Percentiles rank a stretch among this genome's conserved stretches.
Evolutionary conservation across 1,140 invertebrate genomes (phyloP).

Genomic region (Rhyzopertha dominica): DNA sequence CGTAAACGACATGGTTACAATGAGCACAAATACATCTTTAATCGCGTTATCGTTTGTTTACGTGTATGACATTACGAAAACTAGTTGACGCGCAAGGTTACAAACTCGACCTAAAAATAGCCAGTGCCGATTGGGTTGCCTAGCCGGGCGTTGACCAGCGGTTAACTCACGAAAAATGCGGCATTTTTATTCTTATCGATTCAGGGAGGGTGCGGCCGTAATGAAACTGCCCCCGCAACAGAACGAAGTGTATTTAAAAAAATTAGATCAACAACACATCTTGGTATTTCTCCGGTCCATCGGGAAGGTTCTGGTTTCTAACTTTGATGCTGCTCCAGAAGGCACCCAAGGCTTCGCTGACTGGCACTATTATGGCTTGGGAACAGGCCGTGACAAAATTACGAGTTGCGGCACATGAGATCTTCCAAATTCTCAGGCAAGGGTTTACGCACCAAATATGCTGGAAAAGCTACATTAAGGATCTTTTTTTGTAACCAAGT

Average conservation of each 20-base stretch:
- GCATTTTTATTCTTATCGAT: too few relatives aligned
- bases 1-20: not conserved
- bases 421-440: conserved; percentile 59
- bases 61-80: too few relatives aligned
- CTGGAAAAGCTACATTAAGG: conserved; percentile 46
- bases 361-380: conserved; percentile 58
- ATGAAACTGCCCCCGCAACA: too few relatives aligned
- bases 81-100: too few relatives aligned
- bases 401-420: conserved; percentile 59
- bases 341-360: conserved; percentile 58
- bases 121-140: too few relatives aligned
- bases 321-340: conserved; percentile 61
- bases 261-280: conserved; percentile 47
- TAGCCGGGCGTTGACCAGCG: too few relatives aligned
- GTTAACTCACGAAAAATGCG: too few relatives aligned
- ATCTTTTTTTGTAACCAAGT: not conserved
- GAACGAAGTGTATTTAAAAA: too few relatives aligned
- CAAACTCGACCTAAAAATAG: too few relatives aligned
- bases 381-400: conserved; percentile 54
- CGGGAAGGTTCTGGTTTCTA: conserved; percentile 50
- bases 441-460: conserved; percentile 69
- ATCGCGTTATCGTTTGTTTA: too few relatives aligned
- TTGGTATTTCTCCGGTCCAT: conserved; percentile 38
- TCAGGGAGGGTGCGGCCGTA: too few relatives aligned
- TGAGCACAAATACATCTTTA: not conserved